These are phyloP conservation scores for Rhizomys pruinosus DNA, from an alignment of 2,113 vertebrate species.

Conservation along the genomic window DNA sequence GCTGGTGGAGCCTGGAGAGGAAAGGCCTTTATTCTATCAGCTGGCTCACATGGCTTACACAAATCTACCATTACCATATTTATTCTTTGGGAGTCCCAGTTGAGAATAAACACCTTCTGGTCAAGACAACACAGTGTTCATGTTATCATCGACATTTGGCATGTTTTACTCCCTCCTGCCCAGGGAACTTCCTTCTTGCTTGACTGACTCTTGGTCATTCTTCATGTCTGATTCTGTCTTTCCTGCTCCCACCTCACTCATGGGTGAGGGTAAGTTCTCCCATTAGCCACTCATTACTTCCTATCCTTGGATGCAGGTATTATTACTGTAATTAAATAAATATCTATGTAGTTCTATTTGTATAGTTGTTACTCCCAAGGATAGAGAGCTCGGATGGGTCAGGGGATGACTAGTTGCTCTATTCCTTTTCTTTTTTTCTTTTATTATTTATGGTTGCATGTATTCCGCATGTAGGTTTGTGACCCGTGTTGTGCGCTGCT, in stretches of 20 bases:
- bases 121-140: constrained; percentile 62
- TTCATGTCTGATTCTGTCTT: not conserved
- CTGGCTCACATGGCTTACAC: constrained; percentile 47
- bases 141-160: constrained; percentile 68
- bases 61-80: constrained; percentile 70
- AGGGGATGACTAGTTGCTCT: constrained; percentile 4
- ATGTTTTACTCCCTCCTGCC: constrained; percentile 42
- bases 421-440: no score
- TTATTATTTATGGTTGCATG: no score
- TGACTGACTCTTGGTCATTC: constrained; percentile 41
- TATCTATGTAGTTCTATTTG: not conserved
- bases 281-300: constrained; percentile 8
- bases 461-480: not conserved
- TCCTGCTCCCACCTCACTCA: not conserved
- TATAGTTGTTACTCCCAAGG: not conserved
- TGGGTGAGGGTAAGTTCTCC: not conserved
- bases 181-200: constrained; percentile 9
- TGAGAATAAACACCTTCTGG: constrained; percentile 71
- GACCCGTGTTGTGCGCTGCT: no score
- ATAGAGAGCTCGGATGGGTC: not conserved
- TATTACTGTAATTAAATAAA: no score
- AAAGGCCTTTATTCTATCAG: constrained; percentile 6
- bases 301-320: not conserved
- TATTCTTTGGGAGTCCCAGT: constrained; percentile 65
- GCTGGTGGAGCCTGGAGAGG: no score